phyloP scores from a whole-genome alignment of 1,140 invertebrate species.

The Papilio machaon region DNA sequence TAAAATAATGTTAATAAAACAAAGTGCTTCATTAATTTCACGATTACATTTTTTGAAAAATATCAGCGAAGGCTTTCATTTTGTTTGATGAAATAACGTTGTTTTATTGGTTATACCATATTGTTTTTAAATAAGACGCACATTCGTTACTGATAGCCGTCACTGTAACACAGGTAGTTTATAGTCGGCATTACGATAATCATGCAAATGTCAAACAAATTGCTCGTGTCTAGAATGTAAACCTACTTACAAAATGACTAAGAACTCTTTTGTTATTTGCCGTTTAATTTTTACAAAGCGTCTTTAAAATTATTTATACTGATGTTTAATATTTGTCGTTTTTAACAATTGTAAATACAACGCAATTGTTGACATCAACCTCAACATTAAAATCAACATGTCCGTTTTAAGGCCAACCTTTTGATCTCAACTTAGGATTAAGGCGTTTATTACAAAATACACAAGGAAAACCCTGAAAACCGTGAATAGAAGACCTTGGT shows the following conservation, averaged over 20 bases:
- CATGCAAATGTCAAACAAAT: constrained; percentile 56
- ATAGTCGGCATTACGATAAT: constrained; percentile 50
- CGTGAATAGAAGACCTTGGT: constrained; percentile 30
- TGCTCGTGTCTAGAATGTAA: constrained; percentile 43
- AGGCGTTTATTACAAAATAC: constrained; percentile 30
- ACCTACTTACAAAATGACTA: constrained; percentile 40
- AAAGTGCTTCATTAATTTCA: not conserved
- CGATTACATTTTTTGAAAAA: too few species aligned
- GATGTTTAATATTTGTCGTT: not conserved
- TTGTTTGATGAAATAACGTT: not conserved
- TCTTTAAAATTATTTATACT: not conserved
- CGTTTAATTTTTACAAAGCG: constrained; percentile 37
- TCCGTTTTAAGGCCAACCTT: constrained; percentile 16
- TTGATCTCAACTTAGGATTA: constrained; percentile 32
- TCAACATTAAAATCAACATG: constrained; percentile 36
- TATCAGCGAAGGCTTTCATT: not conserved
- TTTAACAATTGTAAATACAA: not conserved
- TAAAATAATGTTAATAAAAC: too few species aligned
- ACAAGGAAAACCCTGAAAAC: constrained; percentile 29
- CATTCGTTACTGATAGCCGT: constrained; percentile 43
- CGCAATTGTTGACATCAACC: constrained; percentile 15
- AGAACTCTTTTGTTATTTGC: constrained; percentile 41
- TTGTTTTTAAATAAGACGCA: constrained; percentile 28
- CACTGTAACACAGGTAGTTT: constrained; percentile 46
- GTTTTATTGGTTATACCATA: not conserved